Conservation (phyloP, 1,140 invertebrate genomes). For the Nautilus pompilius region DNA sequence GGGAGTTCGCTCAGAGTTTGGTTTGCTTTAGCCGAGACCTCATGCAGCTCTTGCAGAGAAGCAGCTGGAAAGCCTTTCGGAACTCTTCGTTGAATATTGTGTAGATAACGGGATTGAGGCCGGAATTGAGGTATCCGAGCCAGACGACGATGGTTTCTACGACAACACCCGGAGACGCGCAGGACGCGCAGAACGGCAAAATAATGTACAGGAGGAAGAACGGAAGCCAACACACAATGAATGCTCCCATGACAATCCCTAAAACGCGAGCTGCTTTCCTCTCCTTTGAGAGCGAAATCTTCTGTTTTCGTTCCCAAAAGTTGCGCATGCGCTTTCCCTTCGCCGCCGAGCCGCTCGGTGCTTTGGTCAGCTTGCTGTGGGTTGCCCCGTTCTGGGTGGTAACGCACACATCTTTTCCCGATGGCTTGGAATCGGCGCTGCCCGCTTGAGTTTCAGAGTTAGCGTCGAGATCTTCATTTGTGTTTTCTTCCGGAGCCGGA, state of each 20-base stretch:
- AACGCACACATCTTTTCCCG: neutral
- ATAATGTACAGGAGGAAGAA: slow-evolving; percentile 90
- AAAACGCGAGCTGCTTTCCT: slow-evolving; percentile 92
- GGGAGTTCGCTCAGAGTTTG: neutral
- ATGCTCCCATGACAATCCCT: slow-evolving; percentile 88
- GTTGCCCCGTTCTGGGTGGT: neutral
- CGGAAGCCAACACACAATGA: slow-evolving; percentile 93
- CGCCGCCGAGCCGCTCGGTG: neutral
- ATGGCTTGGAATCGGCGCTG: neutral
- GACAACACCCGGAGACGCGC: slow-evolving; percentile 50
- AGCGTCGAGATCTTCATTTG: slow-evolving; percentile 8
- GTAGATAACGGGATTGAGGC: slow-evolving; percentile 56
- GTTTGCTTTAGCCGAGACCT: neutral
- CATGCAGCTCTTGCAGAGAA: neutral
- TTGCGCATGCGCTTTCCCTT: slow-evolving; percentile 17
- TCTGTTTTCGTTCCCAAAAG: slow-evolving; percentile 84
- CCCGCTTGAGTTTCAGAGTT: neutral
- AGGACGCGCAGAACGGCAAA: slow-evolving; percentile 67
- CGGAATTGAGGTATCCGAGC: slow-evolving; percentile 56
- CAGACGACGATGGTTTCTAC: slow-evolving; percentile 45
- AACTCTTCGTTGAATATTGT: slow-evolving; percentile 67
- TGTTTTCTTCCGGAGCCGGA: slow-evolving; percentile 5
- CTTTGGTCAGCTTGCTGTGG: slow-evolving; percentile 5
- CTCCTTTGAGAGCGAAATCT: slow-evolving; percentile 87
- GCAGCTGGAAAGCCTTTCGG: slow-evolving; percentile 50